Evolutionary conservation across 2,888 invertebrate species (phyloP).

Genomic region (Oasisia sp.): DNA sequence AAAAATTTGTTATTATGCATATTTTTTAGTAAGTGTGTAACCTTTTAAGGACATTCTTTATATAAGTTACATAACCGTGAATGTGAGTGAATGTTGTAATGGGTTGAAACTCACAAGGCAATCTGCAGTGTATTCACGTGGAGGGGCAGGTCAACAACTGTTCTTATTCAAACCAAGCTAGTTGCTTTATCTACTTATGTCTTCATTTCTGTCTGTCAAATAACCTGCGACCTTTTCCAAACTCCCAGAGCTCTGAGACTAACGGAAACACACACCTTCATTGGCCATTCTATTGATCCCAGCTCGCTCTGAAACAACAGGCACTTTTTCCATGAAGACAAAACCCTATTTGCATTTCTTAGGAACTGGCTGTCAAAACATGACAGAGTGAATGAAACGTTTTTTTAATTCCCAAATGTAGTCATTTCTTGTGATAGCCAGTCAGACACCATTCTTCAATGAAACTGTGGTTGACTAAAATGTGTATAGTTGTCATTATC

Average conservation of each 20-base stretch:
- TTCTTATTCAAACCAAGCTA: neutral
- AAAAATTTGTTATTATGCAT: no score
- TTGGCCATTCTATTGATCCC: neutral
- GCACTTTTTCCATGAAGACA: neutral
- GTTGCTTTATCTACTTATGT: neutral
- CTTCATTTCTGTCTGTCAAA: neutral
- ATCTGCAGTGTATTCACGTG: neutral
- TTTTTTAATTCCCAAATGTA: neutral
- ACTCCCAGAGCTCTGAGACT: neutral
- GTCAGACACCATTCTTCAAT: no score
- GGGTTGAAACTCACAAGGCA: no score
- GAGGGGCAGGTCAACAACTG: neutral
- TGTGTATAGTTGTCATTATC: neutral
- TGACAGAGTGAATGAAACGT: neutral
- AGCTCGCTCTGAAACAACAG: neutral
- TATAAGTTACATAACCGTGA: no score
- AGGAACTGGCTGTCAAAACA: constrained; percentile 14
- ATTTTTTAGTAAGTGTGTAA: no score
- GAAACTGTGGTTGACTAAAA: neutral
- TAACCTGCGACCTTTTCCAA: neutral
- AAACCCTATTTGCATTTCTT: neutral
- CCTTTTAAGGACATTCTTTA: no score
- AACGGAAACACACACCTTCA: neutral
- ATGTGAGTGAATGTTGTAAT: no score
- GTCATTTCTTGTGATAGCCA: neutral